Evolutionary conservation across 1,140 invertebrate species (phyloP).

Genomic region (Atopsyche davidsoni): DNA sequence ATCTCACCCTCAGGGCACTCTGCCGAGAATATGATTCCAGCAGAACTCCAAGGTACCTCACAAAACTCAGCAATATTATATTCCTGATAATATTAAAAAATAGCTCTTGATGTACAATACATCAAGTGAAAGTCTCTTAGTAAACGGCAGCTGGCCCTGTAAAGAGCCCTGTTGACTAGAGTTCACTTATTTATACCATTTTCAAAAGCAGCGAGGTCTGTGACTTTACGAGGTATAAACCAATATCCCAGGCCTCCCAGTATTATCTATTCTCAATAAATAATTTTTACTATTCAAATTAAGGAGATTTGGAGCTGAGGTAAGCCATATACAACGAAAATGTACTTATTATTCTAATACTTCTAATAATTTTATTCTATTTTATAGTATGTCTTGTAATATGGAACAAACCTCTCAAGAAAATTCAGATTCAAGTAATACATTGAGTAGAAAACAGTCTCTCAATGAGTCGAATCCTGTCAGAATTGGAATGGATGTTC

Average conservation of each 20-base stretch:
- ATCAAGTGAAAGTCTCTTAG: too few relatives aligned
- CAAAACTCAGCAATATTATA: neutral
- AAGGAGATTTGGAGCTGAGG: too few relatives aligned
- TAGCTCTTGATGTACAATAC: too few relatives aligned
- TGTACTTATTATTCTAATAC: neutral
- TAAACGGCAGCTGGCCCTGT: too few relatives aligned
- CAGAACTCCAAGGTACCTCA: constrained; percentile 34
- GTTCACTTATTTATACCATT: too few relatives aligned
- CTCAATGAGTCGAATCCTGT: constrained; percentile 16
- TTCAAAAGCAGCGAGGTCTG: too few relatives aligned
- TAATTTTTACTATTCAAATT: too few relatives aligned
- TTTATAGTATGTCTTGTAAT: constrained; percentile 5
- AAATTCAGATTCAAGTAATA: neutral
- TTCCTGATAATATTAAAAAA: too few relatives aligned
- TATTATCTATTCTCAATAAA: neutral
- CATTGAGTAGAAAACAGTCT: constrained; percentile 32
- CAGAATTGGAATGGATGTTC: constrained; percentile 25
- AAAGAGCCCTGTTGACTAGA: too few relatives aligned
- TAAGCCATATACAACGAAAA: too few relatives aligned
- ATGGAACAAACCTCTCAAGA: constrained; percentile 1
- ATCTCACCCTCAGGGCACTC: constrained; percentile 67
- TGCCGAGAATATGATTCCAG: constrained; percentile 64
- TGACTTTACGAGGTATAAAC: too few relatives aligned
- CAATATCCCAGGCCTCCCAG: too few relatives aligned
- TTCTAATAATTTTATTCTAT: neutral